Evolutionary conservation across 2,113 vertebrate species (phyloP).

Genomic region (Oceanites oceanicus): DNA sequence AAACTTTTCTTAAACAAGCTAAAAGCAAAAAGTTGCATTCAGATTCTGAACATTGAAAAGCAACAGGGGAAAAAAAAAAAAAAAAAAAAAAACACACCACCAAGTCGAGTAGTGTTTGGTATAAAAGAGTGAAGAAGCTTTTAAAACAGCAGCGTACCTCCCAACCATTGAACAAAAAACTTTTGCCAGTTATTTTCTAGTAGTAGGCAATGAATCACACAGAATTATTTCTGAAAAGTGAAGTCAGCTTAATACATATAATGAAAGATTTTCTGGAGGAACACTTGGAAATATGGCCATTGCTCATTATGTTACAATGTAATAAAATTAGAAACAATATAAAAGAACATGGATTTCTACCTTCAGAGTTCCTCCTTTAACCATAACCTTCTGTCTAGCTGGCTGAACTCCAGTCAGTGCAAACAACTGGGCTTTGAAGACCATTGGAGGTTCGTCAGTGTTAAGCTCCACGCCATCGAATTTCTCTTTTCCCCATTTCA

Average conservation of each 20-base stretch:
- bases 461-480: slow-evolving; percentile 96
- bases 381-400: slow-evolving; percentile 97
- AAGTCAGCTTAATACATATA: neutral
- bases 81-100: neutral
- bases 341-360: slow-evolving; percentile 57
- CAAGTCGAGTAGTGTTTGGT: neutral
- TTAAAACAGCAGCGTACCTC: neutral
- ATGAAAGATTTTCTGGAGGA: neutral
- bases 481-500: slow-evolving; percentile 99
- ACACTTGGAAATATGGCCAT: fast-evolving
- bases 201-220: neutral
- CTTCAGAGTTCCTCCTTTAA: slow-evolving; percentile 98
- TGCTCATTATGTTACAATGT: neutral
- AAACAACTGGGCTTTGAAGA: slow-evolving; percentile 98
- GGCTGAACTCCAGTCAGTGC: slow-evolving; percentile 96
- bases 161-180: neutral
- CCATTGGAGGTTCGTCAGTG: slow-evolving; percentile 97
- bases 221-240: neutral
- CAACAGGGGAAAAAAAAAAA: neutral
- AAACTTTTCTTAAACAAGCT: neutral
- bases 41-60: neutral
- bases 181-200: neutral
- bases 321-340: neutral
- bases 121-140: neutral
- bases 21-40: neutral